These are phyloP conservation scores for Papilio demoleus DNA, from an alignment of 2,888 invertebrate species.

Conservation along the genomic window DNA sequence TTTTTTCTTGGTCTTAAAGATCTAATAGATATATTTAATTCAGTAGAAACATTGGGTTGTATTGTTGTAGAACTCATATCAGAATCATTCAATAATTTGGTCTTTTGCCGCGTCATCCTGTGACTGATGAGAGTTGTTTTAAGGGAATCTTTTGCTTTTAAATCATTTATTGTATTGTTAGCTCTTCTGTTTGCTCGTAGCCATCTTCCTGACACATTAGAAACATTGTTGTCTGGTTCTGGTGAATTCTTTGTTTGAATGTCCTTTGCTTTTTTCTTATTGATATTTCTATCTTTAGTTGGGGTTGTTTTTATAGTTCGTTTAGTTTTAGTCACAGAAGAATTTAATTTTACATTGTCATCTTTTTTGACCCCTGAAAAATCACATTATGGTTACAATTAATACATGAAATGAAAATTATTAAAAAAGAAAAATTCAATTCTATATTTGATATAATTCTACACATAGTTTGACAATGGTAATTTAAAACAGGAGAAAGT, in stretches of 20 bases:
- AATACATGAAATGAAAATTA: background rate
- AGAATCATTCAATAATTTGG: slow-evolving; percentile 4
- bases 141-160: slow-evolving; percentile 27
- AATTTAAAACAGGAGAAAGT: too few relatives aligned
- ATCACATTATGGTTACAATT: too few relatives aligned
- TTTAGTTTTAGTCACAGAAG: background rate
- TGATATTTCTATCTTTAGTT: background rate
- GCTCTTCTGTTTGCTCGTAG: slow-evolving; percentile 14
- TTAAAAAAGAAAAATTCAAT: too few relatives aligned
- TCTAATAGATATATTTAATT: slow-evolving; percentile 41
- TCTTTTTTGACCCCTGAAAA: background rate
- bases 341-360: background rate
- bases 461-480: too few relatives aligned
- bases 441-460: too few relatives aligned
- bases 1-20: slow-evolving; percentile 41
- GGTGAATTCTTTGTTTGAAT: slow-evolving; percentile 7
- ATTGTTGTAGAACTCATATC: background rate
- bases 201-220: slow-evolving; percentile 12
- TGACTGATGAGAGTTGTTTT: slow-evolving; percentile 35
- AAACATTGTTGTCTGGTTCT: slow-evolving; percentile 1
- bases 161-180: slow-evolving; percentile 39
- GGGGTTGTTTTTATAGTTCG: background rate
- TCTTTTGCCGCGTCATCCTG: slow-evolving; percentile 17
- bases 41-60: slow-evolving; percentile 10
- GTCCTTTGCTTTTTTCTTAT: background rate